Conservation (phyloP, 2,113 vertebrate genomes). For the Grallaria varia region DNA sequence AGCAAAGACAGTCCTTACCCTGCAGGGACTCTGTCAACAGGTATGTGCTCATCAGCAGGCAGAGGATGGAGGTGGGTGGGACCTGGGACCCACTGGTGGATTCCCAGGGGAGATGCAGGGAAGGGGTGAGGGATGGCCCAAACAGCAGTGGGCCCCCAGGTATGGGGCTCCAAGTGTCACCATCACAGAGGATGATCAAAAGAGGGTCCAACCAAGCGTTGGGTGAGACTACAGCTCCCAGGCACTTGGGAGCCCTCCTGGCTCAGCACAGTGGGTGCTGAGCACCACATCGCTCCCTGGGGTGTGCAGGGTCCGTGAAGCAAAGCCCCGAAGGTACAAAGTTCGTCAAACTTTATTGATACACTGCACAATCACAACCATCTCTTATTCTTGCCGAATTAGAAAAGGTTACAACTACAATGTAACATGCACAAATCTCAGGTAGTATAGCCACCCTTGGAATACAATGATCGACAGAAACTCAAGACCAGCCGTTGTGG, state of each 20-base stretch:
- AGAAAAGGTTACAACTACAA: conserved; percentile 88
- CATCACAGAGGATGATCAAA: fast-evolving
- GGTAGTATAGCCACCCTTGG: conserved; percentile 82
- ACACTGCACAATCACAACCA: conserved; percentile 89
- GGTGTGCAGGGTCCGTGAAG: neutral
- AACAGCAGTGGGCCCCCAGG: fast-evolving
- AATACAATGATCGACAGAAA: conserved; percentile 79
- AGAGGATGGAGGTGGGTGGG: neutral
- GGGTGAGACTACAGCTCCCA: neutral
- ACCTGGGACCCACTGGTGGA: neutral
- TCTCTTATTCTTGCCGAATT: conserved; percentile 85
- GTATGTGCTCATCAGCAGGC: neutral
- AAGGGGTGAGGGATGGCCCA: neutral
- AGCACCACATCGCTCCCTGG: neutral
- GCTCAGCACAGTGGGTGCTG: neutral
- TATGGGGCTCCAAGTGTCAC: neutral
- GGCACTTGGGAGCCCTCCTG: neutral
- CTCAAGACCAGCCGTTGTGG: conserved; percentile 57
- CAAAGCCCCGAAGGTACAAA: conserved; percentile 80
- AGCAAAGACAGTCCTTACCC: conserved; percentile 41
- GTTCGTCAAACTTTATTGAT: conserved; percentile 86
- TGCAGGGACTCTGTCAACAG: conserved; percentile 1
- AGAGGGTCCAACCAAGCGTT: neutral
- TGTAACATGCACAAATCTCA: conserved; percentile 88
- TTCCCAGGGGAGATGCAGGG: neutral